Conservation (phyloP, 2,113 vertebrate species). For the Grammomys surdaster region DNA sequence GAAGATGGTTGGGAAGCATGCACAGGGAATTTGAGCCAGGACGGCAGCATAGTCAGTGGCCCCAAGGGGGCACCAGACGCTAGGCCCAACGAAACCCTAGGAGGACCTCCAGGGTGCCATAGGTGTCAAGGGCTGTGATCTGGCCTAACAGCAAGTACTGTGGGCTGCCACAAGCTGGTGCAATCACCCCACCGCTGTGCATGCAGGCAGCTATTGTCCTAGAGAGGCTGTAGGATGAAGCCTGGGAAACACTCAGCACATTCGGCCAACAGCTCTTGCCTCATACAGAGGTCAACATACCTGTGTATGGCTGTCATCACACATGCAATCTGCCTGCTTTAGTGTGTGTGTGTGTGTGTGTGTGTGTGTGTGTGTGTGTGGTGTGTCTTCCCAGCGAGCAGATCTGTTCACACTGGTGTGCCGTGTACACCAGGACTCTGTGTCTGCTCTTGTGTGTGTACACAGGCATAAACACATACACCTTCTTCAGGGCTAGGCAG, state of each 20-base stretch:
- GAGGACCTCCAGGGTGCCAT: neutral
- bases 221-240: neutral
- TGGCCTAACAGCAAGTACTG: neutral
- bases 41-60: neutral
- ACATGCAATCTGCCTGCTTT: rapidly evolving
- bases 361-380: rapidly evolving
- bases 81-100: neutral
- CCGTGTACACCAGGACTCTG: rapidly evolving
- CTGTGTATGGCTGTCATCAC: no score
- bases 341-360: rapidly evolving
- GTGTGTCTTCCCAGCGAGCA: neutral
- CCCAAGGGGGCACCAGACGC: neutral
- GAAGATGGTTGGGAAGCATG: neutral
- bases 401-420: rapidly evolving
- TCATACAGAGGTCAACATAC: neutral
- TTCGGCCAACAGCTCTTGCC: neutral
- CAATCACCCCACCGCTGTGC: neutral
- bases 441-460: neutral
- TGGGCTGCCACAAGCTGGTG: neutral
- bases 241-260: neutral
- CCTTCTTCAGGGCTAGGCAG: neutral
- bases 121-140: neutral
- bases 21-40: neutral
- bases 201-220: neutral
- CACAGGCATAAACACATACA: neutral